These are phyloP conservation scores for Sebastes hopkinsi DNA, from an alignment of 2,797 vertebrate genomes.

Conservation along the genomic window DNA sequence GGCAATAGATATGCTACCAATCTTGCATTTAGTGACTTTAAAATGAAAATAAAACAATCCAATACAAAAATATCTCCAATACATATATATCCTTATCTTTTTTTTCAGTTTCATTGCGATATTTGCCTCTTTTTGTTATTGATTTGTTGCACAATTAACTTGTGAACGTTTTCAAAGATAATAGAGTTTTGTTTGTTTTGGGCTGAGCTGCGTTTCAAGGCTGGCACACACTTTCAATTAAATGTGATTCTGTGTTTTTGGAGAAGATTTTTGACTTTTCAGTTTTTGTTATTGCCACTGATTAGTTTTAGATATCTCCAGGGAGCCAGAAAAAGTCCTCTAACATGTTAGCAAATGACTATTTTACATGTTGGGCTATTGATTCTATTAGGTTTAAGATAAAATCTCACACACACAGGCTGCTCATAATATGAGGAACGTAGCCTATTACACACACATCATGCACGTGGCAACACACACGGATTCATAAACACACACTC, in stretches of 20 bases:
- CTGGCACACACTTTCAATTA: background rate
- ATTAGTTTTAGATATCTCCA: background rate
- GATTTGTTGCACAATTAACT: background rate
- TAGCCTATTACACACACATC: background rate
- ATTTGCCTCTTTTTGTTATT: background rate
- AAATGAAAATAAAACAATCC: background rate
- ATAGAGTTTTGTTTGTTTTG: conserved; percentile 1
- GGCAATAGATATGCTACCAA: no score
- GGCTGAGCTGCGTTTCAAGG: background rate
- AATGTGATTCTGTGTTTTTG: background rate
- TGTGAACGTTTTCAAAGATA: background rate
- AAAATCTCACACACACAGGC: background rate
- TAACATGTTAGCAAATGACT: background rate
- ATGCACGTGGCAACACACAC: background rate
- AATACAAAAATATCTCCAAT: background rate
- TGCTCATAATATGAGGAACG: background rate
- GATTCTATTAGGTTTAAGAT: conserved; percentile 1
- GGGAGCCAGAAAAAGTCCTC: background rate
- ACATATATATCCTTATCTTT: background rate
- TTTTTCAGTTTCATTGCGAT: background rate
- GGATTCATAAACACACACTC: conserved; percentile 27
- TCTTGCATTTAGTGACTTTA: no score
- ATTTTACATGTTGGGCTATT: background rate
- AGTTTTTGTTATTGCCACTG: background rate
- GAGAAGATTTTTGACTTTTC: background rate